Base-by-base conservation (phyloP, 2,888 invertebrate species). In the Blastobasis lacticolella region DNA sequence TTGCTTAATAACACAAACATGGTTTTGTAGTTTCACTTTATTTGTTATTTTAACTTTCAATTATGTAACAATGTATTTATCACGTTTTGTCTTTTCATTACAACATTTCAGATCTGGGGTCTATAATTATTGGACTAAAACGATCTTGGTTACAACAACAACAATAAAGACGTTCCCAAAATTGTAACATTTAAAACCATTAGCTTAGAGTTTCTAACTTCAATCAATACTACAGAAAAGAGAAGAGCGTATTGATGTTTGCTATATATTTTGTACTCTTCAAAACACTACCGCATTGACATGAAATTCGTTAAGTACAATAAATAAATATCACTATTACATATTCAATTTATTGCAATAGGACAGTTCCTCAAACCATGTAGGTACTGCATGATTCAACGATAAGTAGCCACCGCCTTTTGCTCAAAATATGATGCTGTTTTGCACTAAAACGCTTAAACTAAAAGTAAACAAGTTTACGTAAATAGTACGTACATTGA, bases 1-100 rank as follows among this genome's bases (percentile, higher is more conserved):
- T 23, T 23, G 23, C 23, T 23, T 2, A 23, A 23, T 23, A 3
- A 23, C 23, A 23, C 23, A 23, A 23, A 23, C 23, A 23, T 44
- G 6, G 50, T 43, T 55, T 59, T 55, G 57, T 61, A 63, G 58
- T 55, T 77, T 78, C 69, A 71, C 69, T 82, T 82, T 82, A 80
- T 77, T 84, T 58, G 23, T 23, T 23, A 23, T 23, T 23, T 23
- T 23, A 78, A 73, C 73, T 73, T 76, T 76, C 66, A 77, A 78
- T 73, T 69, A 71, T 77, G 74, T 78, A 85, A 83, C 80, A 81
- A 81, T 73, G 71, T 77, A 71, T 68, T 74, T 84, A 85, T 83
- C 82, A 86, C 79, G 80, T 75, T 78, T 83, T 85, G 84, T 85
- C 86, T 86, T 86, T 75, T 79, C 63, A 66, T 67, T 75, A 74